Conservation (phyloP, 2,888 invertebrate genomes). For the Hypselothyrea guttata region DNA sequence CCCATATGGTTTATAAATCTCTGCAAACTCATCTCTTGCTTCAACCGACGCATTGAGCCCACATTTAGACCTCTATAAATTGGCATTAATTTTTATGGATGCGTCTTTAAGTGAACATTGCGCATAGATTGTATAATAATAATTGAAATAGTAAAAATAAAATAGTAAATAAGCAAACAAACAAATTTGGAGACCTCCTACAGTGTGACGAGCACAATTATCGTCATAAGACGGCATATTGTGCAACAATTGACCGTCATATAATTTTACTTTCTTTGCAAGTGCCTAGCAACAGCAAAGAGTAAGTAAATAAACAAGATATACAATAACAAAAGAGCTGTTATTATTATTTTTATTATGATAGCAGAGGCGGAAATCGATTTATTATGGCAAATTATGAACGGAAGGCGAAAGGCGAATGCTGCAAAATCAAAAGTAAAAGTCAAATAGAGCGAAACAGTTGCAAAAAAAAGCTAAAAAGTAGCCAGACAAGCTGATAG, state of each 20-base stretch:
- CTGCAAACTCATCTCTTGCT: too few species aligned
- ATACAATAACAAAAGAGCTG: conserved; percentile 8
- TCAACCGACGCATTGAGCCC: too few species aligned
- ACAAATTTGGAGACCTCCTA: conserved; percentile 26
- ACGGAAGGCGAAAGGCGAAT: conserved; percentile 20
- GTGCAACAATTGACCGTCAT: conserved; percentile 23
- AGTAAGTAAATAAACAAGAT: conserved; percentile 6
- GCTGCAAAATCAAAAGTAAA: conserved; percentile 66
- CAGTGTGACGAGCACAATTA: conserved; percentile 2
- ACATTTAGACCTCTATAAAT: background rate
- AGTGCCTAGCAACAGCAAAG: conserved; percentile 18
- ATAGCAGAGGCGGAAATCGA: conserved; percentile 42
- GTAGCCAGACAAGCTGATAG: conserved; percentile 50
- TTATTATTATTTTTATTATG: conserved; percentile 1
- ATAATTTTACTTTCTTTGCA: conserved; percentile 29
- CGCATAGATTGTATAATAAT: conserved; percentile 4
- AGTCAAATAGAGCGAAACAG: conserved; percentile 71
- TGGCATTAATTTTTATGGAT: conserved; percentile 2
- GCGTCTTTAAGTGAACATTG: conserved; percentile 4
- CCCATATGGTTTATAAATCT: too few species aligned
- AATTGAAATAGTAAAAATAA: conserved; percentile 1
- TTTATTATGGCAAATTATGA: conserved; percentile 30
- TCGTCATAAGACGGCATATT: background rate
- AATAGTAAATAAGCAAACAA: background rate
- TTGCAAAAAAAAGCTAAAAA: conserved; percentile 66